These are phyloP conservation scores for Eupristina koningsbergeri DNA, from an alignment of 1,140 invertebrate genomes.

Conservation along the genomic window DNA sequence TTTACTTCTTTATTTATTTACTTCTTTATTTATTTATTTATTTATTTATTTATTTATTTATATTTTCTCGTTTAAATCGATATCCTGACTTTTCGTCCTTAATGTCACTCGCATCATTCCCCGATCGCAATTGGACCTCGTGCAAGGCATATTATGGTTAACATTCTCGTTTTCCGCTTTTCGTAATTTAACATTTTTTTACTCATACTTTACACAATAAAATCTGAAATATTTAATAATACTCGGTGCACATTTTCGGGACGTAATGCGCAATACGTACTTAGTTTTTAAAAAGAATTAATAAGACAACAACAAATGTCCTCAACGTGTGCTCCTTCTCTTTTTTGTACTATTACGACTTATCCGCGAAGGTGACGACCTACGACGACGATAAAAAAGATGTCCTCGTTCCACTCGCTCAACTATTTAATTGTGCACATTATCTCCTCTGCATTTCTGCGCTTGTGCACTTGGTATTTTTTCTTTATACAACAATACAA, in stretches of 20 bases:
- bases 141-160: constrained; percentile 15
- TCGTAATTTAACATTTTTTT: constrained; percentile 10
- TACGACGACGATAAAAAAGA: not conserved
- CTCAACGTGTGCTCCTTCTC: constrained; percentile 33
- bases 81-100: constrained; percentile 4
- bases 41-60: constrained; percentile 31
- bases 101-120: constrained; percentile 15
- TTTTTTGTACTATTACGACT: constrained; percentile 51
- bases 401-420: constrained; percentile 7
- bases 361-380: constrained; percentile 18
- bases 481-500: constrained; percentile 33
- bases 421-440: not conserved
- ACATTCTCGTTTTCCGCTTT: not conserved
- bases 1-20: no score
- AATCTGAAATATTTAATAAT: constrained; percentile 29
- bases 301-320: constrained; percentile 18
- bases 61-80: constrained; percentile 6
- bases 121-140: constrained; percentile 22
- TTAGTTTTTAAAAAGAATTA: not conserved
- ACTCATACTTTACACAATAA: constrained; percentile 35
- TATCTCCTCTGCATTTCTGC: not conserved
- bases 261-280: constrained; percentile 3
- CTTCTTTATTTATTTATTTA: no score
- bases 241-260: constrained; percentile 15
- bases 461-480: not conserved